Evolutionary conservation across 2,113 vertebrate species (phyloP).

Genomic region (Embiotoca jacksoni): DNA sequence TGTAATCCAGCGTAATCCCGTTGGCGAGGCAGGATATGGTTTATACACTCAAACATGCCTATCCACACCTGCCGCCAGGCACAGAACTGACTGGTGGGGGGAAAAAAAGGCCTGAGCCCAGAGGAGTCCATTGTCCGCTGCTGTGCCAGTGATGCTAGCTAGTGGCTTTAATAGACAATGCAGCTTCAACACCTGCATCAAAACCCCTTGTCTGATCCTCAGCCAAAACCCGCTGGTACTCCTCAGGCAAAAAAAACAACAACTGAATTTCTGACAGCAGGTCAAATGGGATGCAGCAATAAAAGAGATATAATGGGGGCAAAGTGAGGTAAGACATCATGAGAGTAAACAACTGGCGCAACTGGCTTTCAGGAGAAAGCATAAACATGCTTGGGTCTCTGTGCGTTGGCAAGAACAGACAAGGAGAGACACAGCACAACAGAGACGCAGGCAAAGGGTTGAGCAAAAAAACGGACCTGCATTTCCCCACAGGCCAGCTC

Average conservation of each 20-base stretch:
- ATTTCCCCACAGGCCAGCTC: slow-evolving; percentile 67
- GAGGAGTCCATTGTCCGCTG: slow-evolving; percentile 36
- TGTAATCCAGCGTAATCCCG: slow-evolving; percentile 87
- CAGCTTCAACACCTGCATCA: slow-evolving; percentile 50
- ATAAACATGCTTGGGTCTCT: background rate
- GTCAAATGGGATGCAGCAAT: slow-evolving; percentile 35
- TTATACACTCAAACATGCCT: slow-evolving; percentile 75
- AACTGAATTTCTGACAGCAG: slow-evolving; percentile 19
- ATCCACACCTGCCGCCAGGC: slow-evolving; percentile 63
- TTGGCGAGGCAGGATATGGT: slow-evolving; percentile 77
- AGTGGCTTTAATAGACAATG: slow-evolving; percentile 67
- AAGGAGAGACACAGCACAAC: slow-evolving; percentile 7
- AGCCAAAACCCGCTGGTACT: slow-evolving; percentile 50
- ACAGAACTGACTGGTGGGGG: slow-evolving; percentile 49
- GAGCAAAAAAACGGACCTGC: slow-evolving; percentile 21
- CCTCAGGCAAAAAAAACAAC: slow-evolving; percentile 12
- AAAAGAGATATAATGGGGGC: slow-evolving; percentile 23
- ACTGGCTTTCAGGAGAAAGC: slow-evolving; percentile 18
- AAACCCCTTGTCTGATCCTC: slow-evolving; percentile 55
- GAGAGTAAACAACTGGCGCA: slow-evolving; percentile 32
- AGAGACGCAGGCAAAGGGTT: slow-evolving; percentile 21
- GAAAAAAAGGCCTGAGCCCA: slow-evolving; percentile 47
- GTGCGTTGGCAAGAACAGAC: slow-evolving; percentile 14
- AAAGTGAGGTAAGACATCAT: slow-evolving; percentile 16
- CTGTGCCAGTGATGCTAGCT: slow-evolving; percentile 37